These are phyloP conservation scores for Actenoides lindsayi DNA, from an alignment of 2,113 vertebrate genomes.

Conservation along the genomic window DNA sequence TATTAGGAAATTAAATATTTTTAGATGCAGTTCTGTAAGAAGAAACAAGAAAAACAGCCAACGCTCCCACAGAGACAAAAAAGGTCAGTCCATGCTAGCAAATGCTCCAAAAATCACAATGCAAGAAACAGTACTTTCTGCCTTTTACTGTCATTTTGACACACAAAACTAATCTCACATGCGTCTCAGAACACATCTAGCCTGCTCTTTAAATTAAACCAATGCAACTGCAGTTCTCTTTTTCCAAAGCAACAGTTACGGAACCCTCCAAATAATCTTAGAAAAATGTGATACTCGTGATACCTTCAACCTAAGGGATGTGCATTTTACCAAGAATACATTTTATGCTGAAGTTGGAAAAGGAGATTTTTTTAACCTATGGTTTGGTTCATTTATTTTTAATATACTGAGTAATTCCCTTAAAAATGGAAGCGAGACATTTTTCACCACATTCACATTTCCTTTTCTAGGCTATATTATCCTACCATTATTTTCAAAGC, in stretches of 20 bases:
- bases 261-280: neutral
- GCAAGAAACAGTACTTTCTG: neutral
- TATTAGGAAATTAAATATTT: constrained; percentile 2
- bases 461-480: neutral
- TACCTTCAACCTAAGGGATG: neutral
- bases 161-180: neutral
- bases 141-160: neutral
- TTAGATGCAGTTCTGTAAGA: constrained; percentile 7
- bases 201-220: neutral
- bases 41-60: neutral
- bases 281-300: neutral
- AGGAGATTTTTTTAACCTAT: neutral
- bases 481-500: neutral
- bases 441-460: neutral
- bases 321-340: neutral
- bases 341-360: neutral
- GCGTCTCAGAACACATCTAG: neutral
- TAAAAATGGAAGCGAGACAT: neutral
- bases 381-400: neutral
- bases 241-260: neutral
- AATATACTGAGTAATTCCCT: neutral
- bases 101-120: neutral
- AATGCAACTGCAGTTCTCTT: neutral
- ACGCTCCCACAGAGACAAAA: neutral
- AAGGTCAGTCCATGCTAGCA: neutral